A percentile compares a stretch with the other conserved stretches of the same genome.
These are phyloP conservation scores for Terrapene triunguis DNA, from an alignment of 2,113 vertebrate genomes.

Conservation along the genomic window DNA sequence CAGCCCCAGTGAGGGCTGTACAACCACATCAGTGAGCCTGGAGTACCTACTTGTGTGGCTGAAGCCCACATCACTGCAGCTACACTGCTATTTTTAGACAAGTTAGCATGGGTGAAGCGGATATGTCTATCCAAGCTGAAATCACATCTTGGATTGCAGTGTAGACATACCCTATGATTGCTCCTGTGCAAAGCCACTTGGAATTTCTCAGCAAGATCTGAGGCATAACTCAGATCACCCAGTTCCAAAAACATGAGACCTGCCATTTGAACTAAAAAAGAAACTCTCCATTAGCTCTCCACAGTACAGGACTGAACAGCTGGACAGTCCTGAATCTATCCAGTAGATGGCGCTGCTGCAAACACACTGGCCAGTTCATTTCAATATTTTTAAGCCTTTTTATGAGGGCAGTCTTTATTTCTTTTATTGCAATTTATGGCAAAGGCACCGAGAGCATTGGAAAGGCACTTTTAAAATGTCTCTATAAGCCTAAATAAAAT, in stretches of 20 bases:
- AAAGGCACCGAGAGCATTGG: constrained; percentile 31
- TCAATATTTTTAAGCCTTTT: constrained; percentile 3
- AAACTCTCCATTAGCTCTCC: background rate
- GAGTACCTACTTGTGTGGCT: background rate
- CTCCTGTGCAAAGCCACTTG: background rate
- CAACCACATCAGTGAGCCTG: background rate
- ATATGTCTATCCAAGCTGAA: background rate
- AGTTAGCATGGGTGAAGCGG: background rate
- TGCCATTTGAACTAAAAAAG: background rate
- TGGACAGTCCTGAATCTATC: background rate
- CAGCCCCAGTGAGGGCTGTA: background rate
- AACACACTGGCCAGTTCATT: background rate
- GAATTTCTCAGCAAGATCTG: background rate
- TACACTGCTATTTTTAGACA: background rate
- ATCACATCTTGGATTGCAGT: background rate
- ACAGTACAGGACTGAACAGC: background rate
- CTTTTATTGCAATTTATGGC: background rate
- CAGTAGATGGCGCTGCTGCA: background rate
- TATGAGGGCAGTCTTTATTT: background rate
- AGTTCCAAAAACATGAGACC: background rate
- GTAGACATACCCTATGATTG: background rate
- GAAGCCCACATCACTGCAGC: background rate
- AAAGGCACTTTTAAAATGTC: constrained; percentile 39
- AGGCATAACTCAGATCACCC: background rate
- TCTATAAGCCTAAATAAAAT: constrained; percentile 38